Percentiles rank a stretch among this genome's conserved stretches.
Evolutionary conservation across 2,888 invertebrate species (phyloP).

Genomic region (Oxyscelio sp.): DNA sequence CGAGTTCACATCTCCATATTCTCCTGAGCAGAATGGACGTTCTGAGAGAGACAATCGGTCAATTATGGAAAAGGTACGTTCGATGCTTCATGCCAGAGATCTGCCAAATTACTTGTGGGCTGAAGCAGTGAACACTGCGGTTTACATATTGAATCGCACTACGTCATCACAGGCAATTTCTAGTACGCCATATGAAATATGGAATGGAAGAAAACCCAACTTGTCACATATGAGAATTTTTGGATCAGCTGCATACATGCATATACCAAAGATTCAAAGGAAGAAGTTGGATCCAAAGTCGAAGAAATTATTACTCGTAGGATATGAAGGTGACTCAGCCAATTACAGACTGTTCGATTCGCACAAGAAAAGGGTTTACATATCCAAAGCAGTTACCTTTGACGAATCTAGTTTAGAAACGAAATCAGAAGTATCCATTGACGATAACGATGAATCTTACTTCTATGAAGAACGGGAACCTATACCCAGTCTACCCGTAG

Average conservation of each 20-base stretch:
- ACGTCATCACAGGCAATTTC: background rate
- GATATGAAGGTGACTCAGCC: constrained; percentile 48
- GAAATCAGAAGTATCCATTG: background rate
- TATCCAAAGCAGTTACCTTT: constrained; percentile 33
- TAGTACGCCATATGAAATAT: constrained; percentile 66
- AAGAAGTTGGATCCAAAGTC: constrained; percentile 19
- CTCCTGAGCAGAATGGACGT: constrained; percentile 31
- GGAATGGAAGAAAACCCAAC: constrained; percentile 63
- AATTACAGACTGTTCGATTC: constrained; percentile 48
- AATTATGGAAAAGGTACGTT: constrained; percentile 46
- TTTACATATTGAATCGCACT: constrained; percentile 10
- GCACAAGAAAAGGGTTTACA: background rate
- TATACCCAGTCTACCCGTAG: background rate
- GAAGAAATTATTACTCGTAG: constrained; percentile 9
- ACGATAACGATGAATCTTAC: background rate
- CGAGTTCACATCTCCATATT: constrained; percentile 40
- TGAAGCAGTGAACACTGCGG: constrained; percentile 23
- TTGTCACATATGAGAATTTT: constrained; percentile 68
- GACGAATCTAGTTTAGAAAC: background rate
- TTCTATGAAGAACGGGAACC: background rate
- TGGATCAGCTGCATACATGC: constrained; percentile 72
- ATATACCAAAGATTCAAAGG: constrained; percentile 64
- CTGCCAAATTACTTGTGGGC: constrained; percentile 54
- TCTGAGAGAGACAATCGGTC: constrained; percentile 14
- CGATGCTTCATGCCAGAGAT: constrained; percentile 60